Conservation (phyloP, 2,113 vertebrate species). For the Cebidichthys violaceus region DNA sequence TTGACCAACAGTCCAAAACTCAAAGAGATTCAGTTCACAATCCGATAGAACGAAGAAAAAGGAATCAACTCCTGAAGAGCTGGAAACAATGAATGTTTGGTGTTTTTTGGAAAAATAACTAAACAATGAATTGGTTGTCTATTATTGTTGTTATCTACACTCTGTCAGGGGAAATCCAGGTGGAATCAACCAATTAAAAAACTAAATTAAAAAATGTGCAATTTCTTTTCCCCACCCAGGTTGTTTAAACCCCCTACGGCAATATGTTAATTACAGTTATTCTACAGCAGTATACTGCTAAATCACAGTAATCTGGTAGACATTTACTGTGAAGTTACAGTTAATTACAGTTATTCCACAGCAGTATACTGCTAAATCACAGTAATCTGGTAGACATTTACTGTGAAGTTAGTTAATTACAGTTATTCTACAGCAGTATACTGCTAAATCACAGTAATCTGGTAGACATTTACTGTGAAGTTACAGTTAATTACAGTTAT, state of each 20-base stretch:
- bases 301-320: neutral
- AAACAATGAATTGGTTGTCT: neutral
- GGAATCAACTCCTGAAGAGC: neutral
- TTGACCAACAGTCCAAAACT: neutral
- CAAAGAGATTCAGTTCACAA: neutral
- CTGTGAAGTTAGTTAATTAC: no score
- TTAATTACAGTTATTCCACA: neutral
- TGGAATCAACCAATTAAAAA: neutral
- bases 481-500: no score
- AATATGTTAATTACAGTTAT: neutral
- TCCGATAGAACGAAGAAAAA: neutral
- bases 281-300: neutral
- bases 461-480: neutral
- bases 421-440: no score
- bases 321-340: no score
- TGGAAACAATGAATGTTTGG: neutral
- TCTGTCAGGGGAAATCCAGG: neutral
- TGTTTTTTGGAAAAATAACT: neutral
- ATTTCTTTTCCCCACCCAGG: neutral
- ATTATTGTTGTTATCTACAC: neutral
- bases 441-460: neutral
- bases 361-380: neutral
- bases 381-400: neutral
- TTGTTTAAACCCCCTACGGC: neutral
- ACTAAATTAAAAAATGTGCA: neutral